phyloP scores from a whole-genome alignment of 2,113 vertebrate genomes.

The Pterocles gutturalis region DNA sequence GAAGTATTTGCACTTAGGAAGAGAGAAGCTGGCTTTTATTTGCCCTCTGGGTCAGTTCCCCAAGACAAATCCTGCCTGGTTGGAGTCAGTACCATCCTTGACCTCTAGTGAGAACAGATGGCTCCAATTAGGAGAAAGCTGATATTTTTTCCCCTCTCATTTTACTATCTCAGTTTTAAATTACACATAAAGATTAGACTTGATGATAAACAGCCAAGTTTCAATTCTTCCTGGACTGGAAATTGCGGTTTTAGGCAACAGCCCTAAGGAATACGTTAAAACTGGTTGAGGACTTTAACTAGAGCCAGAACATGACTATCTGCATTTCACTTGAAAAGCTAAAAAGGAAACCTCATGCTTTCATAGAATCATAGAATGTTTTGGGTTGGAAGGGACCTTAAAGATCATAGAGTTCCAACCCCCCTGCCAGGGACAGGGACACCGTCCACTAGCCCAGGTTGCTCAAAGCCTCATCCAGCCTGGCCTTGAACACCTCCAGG shows the following conservation, averaged over 20 bases:
- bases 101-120: conserved; percentile 40
- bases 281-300: background rate
- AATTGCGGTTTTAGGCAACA: conserved; percentile 1
- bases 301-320: background rate
- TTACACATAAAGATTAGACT: background rate
- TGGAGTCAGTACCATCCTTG: conserved; percentile 31
- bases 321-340: background rate
- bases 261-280: background rate
- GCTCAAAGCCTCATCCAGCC: no score
- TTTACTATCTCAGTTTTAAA: conserved; percentile 29
- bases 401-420: no score
- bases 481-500: no score
- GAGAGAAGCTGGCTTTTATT: conserved; percentile 23
- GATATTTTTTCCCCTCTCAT: background rate
- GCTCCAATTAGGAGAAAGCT: conserved; percentile 7
- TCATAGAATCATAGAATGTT: background rate
- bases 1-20: conserved; percentile 23
- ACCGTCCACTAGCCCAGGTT: no score
- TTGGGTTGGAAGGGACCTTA: no score
- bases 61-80: background rate
- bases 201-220: conserved; percentile 39
- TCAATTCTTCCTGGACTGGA: conserved; percentile 15
- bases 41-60: conserved; percentile 33
- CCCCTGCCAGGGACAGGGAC: no score
- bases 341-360: background rate